Conservation (phyloP, 2,888 invertebrate species). For the Matsumyia berberina region DNA sequence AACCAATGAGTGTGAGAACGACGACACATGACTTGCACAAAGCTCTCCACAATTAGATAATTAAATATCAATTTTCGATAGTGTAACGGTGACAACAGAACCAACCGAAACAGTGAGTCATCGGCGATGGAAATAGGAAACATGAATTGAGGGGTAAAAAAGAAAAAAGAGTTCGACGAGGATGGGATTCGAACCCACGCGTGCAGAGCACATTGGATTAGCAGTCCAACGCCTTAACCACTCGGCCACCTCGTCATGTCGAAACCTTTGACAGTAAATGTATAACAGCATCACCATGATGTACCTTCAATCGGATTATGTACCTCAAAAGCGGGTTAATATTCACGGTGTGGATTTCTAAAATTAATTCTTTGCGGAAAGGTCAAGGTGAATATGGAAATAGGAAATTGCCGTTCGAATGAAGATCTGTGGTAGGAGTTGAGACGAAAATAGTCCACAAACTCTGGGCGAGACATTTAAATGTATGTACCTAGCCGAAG, state of each 20-base stretch:
- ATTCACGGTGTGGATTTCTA: neutral
- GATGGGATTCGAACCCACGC: conserved; percentile 77
- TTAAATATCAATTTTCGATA: neutral
- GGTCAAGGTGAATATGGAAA: neutral
- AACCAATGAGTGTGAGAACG: neutral
- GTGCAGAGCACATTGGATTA: conserved; percentile 77
- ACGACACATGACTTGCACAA: conserved; percentile 45
- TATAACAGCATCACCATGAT: neutral
- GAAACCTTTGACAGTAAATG: conserved; percentile 2
- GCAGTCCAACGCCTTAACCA: conserved; percentile 77
- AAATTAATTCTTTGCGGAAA: neutral
- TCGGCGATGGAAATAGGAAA: neutral
- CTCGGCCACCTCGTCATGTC: conserved; percentile 74
- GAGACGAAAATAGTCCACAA: too few relatives aligned
- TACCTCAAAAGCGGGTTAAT: neutral
- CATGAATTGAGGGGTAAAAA: neutral
- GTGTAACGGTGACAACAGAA: neutral
- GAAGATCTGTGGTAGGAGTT: neutral
- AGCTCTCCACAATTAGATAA: conserved; percentile 7
- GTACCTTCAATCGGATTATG: neutral
- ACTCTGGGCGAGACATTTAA: too few relatives aligned
- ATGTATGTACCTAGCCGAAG: too few relatives aligned
- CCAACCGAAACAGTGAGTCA: conserved; percentile 20
- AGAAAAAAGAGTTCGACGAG: conserved; percentile 60
- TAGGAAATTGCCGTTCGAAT: neutral